Evolutionary conservation across 1,140 invertebrate species (phyloP).

Genomic region (Andricus grossulariae): DNA sequence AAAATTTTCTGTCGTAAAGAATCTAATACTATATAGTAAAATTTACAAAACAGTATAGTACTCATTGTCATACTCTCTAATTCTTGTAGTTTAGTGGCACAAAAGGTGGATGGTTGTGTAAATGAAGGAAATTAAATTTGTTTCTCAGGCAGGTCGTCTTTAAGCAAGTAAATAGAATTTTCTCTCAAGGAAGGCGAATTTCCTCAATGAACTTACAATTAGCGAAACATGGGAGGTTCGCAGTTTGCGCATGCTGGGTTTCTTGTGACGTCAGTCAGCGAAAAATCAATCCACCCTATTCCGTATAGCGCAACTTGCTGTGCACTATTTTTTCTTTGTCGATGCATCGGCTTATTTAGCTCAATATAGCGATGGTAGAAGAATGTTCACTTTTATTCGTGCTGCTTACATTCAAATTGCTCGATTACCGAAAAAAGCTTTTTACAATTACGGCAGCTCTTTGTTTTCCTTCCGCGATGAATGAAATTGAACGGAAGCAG

Average conservation of each 20-base stretch:
- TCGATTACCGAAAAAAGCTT: not conserved
- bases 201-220: constrained; percentile 22
- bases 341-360: too few relatives aligned
- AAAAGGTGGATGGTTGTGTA: too few relatives aligned
- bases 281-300: constrained; percentile 66
- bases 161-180: not conserved
- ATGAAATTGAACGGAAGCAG: not conserved
- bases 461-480: not conserved
- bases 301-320: constrained; percentile 36
- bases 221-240: not conserved
- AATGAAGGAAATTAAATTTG: not conserved
- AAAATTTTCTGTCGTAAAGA: too few relatives aligned
- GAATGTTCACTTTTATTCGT: not conserved
- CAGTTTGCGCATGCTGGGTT: constrained; percentile 59
- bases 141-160: not conserved
- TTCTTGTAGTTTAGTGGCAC: too few relatives aligned
- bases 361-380: not conserved
- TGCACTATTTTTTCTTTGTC: not conserved
- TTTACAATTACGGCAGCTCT: not conserved
- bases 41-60: too few relatives aligned
- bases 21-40: too few relatives aligned
- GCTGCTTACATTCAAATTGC: not conserved
- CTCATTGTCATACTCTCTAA: too few relatives aligned
- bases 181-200: not conserved
- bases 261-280: constrained; percentile 60